A percentile compares a stretch with the other conserved stretches of the same genome.
These are phyloP conservation scores for Pterois miles DNA, from an alignment of 2,797 vertebrate species.

Conservation along the genomic window DNA sequence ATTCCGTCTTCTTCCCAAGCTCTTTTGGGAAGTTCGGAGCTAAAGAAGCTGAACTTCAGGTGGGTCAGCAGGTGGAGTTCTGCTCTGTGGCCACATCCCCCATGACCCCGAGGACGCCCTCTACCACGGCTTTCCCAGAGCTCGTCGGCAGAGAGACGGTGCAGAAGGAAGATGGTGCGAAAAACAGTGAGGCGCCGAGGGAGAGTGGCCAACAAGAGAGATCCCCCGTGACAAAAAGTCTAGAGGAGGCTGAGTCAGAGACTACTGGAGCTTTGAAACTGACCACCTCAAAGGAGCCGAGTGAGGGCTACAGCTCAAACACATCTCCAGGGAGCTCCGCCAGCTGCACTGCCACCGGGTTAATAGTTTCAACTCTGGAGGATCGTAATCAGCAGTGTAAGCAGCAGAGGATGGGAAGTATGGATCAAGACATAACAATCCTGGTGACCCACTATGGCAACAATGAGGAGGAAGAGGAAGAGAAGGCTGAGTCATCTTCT, in stretches of 20 bases:
- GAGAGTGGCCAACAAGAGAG: constrained; percentile 5
- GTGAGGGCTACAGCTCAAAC: constrained; percentile 6
- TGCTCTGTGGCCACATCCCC: constrained; percentile 91
- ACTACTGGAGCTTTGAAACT: constrained; percentile 26
- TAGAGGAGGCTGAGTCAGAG: constrained; percentile 9
- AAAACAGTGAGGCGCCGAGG: constrained; percentile 11
- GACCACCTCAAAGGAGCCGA: constrained; percentile 30
- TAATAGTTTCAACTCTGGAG: constrained; percentile 16
- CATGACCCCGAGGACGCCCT: constrained; percentile 80
- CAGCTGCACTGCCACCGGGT: neutral
- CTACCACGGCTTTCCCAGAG: constrained; percentile 58
- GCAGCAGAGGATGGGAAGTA: constrained; percentile 73
- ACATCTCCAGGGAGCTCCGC: constrained; percentile 22
- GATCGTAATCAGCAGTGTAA: constrained; percentile 52
- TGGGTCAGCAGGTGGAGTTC: constrained; percentile 86
- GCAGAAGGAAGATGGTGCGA: constrained; percentile 12
- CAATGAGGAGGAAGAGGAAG: constrained; percentile 46
- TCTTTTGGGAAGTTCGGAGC: constrained; percentile 52
- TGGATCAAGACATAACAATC: constrained; percentile 85
- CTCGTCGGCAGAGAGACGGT: constrained; percentile 34
- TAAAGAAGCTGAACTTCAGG: constrained; percentile 87
- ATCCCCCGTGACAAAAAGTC: constrained; percentile 18
- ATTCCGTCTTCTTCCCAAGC: constrained; percentile 82
- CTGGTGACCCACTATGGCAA: constrained; percentile 81
- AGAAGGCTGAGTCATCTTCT: constrained; percentile 21